Evolutionary conservation across 2,888 invertebrate species (phyloP).

Genomic region (Therioaphis trifolii): DNA sequence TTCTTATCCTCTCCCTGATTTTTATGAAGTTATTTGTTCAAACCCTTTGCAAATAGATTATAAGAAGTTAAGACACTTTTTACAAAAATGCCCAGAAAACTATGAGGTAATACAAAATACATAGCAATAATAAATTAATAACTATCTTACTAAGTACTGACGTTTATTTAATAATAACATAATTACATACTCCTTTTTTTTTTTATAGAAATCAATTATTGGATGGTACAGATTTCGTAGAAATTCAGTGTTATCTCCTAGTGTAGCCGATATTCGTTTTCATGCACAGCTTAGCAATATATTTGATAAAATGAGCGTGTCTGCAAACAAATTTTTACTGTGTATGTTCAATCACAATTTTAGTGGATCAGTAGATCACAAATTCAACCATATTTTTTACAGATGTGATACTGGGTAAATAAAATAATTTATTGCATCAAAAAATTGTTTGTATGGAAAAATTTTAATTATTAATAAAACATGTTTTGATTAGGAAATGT

Average conservation of each 20-base stretch:
- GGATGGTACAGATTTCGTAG: conserved; percentile 54
- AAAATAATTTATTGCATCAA: background rate
- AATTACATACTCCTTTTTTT: background rate
- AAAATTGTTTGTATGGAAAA: background rate
- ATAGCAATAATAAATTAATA: background rate
- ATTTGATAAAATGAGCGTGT: conserved; percentile 51
- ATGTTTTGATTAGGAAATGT: conserved; percentile 29
- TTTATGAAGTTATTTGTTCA: conserved; percentile 26
- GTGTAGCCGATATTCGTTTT: conserved; percentile 48
- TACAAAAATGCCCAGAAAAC: conserved; percentile 48
- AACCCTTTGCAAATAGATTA: conserved; percentile 45
- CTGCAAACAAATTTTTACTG: conserved; percentile 40
- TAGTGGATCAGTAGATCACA: conserved; percentile 21
- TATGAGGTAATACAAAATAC: conserved; percentile 31
- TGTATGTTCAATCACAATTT: conserved; percentile 41
- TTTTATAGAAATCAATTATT: conserved; percentile 44
- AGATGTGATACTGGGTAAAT: conserved; percentile 46
- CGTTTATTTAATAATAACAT: background rate
- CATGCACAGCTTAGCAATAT: conserved; percentile 38
- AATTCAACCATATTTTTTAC: conserved; percentile 55
- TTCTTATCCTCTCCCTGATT: conserved; percentile 48
- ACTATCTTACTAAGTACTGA: background rate
- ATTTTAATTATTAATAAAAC: background rate
- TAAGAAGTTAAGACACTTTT: conserved; percentile 41
- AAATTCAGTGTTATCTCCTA: conserved; percentile 38